These are phyloP conservation scores for Cricetomys ansorgei DNA, from an alignment of 2,113 vertebrate genomes.

Conservation along the genomic window DNA sequence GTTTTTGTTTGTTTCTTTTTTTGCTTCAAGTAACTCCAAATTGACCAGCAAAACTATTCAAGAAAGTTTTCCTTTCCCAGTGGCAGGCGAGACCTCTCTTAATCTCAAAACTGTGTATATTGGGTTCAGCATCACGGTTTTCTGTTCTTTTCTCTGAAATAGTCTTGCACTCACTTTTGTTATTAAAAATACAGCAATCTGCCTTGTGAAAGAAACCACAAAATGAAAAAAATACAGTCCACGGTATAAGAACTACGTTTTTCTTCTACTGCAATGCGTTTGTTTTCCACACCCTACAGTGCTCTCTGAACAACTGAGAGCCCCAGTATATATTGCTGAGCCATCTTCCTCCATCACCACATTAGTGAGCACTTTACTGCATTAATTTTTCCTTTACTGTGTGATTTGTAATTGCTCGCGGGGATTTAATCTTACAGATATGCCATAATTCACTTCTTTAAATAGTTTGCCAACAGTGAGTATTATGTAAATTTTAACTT, in stretches of 20 bases:
- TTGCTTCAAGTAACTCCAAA: background rate
- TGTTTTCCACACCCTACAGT: background rate
- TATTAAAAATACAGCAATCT: background rate
- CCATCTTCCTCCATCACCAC: background rate
- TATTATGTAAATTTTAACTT: conserved; percentile 4
- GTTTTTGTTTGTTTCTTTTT: background rate
- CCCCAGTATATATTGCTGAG: background rate
- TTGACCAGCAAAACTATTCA: background rate
- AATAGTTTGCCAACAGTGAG: background rate
- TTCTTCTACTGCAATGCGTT: background rate
- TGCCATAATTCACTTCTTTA: conserved; percentile 5
- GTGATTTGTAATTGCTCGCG: background rate
- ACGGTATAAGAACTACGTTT: background rate
- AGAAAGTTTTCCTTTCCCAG: background rate
- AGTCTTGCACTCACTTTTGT: background rate
- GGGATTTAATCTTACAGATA: background rate
- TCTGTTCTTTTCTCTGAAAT: background rate
- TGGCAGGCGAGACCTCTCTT: background rate
- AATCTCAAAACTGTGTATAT: background rate
- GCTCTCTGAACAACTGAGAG: background rate
- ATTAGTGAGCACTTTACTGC: background rate
- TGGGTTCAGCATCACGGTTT: background rate
- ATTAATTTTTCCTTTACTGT: background rate
- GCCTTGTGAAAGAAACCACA: background rate
- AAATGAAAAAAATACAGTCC: background rate